Base-by-base conservation (phyloP, 2,113 vertebrate species). In the Xenotilapia longispinis region DNA sequence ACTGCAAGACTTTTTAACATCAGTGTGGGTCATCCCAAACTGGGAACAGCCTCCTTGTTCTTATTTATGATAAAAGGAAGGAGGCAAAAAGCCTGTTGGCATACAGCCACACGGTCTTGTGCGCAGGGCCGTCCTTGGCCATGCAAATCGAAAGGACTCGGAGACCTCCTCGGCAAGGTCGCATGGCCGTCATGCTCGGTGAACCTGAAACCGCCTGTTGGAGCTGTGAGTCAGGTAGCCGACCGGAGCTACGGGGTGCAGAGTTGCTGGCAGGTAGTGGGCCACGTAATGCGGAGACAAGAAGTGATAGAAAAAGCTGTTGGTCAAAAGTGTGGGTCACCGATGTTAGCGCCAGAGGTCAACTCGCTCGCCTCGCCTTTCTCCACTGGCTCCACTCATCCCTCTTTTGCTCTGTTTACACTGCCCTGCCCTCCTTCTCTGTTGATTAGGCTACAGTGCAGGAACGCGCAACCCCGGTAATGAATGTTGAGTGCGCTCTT, bases 151-250 rank as follows among this genome's bases (percentile, higher is more conserved):
- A 80, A 57, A 19, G 38, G 80, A 63, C 47, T 47, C 42, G 21
- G 58, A 78, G 89, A 75, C 58, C 65, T 81, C 17, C 54, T 84
- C 57, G 26, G 57, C 78, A 45, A 81, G 31, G 33, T 85, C 81
- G 55, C 12, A 1, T 6, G 9, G 55, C 65, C 6, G 7, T 82
- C 49, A 68, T 83, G 83, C 87, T 93, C 92, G 51, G 82, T 93
- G 95, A 95, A 95, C 95, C 93, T 84, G 87, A 95, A 93, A 19
- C 33, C 38, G 87, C 73, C 89, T 53, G 11, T 47, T 42, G 87
- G 53, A 91, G n/a, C 80, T 10, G 47, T 93, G 94, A 96, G 89
- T 93, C 92, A 93, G 91, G 89, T 94, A 88, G 90, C 87, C 57
- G 91, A 80, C 60, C 7, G 3, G 38, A 82, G 83, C 82, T 84